Percentiles rank a stretch among this genome's conserved stretches.
These are phyloP conservation scores for Xenopus laevis DNA, from an alignment of 2,113 vertebrate genomes.

Conservation along the genomic window DNA sequence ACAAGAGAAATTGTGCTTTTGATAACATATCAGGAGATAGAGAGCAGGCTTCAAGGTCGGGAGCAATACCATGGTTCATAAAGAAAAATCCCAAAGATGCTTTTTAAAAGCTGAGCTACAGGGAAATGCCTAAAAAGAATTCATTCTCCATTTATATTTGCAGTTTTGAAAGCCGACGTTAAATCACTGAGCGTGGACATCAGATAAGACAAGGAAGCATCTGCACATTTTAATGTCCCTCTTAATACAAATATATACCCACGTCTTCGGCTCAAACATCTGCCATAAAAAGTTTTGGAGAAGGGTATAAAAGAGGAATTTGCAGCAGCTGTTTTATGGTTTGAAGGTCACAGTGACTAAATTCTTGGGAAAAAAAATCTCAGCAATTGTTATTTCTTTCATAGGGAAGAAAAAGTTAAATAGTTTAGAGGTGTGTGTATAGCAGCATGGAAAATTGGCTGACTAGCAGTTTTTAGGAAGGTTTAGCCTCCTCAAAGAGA, in stretches of 20 bases:
- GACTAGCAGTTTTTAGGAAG: too few relatives aligned
- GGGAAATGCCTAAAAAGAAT: conserved; percentile 37
- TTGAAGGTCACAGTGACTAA: conserved; percentile 30
- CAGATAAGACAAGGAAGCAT: conserved; percentile 36
- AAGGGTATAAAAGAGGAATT: conserved; percentile 33
- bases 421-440: not conserved
- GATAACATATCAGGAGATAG: conserved; percentile 39
- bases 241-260: conserved; percentile 45
- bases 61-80: conserved; percentile 43
- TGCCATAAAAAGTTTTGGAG: conserved; percentile 43
- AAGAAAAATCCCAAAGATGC: conserved; percentile 44
- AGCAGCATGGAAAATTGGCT: too few relatives aligned
- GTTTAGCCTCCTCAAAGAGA: too few relatives aligned
- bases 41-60: conserved; percentile 25
- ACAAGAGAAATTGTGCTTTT: conserved; percentile 38
- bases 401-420: not conserved
- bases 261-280: conserved; percentile 34
- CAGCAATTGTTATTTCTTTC: not conserved
- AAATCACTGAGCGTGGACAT: conserved; percentile 39
- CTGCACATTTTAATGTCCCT: conserved; percentile 42
- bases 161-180: conserved; percentile 39
- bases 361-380: not conserved
- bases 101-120: conserved; percentile 38
- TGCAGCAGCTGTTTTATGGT: conserved; percentile 31
- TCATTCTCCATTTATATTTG: conserved; percentile 44